phyloP scores from a whole-genome alignment of 2,888 invertebrate species.

The Plebejus melissa region DNA sequence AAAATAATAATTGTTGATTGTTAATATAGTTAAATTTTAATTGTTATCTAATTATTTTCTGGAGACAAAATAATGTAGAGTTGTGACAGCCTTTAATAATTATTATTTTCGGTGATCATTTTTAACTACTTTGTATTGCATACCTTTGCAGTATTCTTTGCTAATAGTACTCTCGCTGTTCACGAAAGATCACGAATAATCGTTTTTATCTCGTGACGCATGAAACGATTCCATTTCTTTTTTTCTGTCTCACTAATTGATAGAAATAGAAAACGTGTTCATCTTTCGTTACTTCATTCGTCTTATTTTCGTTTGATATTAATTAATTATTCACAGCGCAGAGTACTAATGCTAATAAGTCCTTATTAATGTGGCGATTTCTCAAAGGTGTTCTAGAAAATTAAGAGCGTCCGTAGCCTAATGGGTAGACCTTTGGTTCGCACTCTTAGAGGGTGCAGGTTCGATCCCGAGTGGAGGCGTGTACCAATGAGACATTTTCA shows the following conservation, averaged over 20 bases:
- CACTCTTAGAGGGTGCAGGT: no score
- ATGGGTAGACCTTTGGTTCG: no score
- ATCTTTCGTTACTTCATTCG: background rate
- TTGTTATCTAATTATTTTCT: no score
- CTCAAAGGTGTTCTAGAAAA: background rate
- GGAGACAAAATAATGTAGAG: background rate
- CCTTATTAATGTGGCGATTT: background rate
- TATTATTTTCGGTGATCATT: background rate
- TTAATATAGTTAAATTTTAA: no score
- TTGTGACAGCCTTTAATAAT: background rate
- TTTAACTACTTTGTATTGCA: background rate
- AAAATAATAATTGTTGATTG: no score
- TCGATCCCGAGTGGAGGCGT: no score
- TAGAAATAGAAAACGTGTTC: slow-evolving; percentile 11
- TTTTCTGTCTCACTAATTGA: slow-evolving; percentile 24
- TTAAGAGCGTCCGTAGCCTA: background rate
- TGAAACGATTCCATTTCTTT: slow-evolving; percentile 20
- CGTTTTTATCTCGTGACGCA: slow-evolving; percentile 24
- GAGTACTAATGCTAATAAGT: background rate
- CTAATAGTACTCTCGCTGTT: background rate
- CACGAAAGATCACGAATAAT: slow-evolving; percentile 8
- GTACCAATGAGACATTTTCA: no score
- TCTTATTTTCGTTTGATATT: slow-evolving; percentile 9
- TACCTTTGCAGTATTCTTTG: background rate
- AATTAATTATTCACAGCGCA: background rate